Base-by-base conservation (phyloP, 2,797 vertebrate genomes). In the Gorsachius magnificus region DNA sequence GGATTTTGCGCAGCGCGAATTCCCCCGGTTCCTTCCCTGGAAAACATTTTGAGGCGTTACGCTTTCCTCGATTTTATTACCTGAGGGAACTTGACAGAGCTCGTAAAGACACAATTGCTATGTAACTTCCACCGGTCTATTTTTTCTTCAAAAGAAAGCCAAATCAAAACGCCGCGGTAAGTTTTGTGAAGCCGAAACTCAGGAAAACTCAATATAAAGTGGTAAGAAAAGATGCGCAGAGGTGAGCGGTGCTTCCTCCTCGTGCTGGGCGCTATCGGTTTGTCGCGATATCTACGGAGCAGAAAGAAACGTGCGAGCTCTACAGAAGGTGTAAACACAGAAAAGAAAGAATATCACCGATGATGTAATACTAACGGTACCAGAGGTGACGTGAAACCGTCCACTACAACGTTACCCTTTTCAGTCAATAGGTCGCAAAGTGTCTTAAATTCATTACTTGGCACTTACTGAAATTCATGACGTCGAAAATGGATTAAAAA, bases 401-500 rank as follows among this genome's bases (percentile, higher is more conserved):
- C 91, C 96, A 83, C 96, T 84, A 57, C 93, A 96, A 95, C 95
- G 90, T 36, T 92, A 88, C 96, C 94, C 94, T 96, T 96, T 93
- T 83, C 97, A 96, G 97, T 97, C 97, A 91, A 82, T 87, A 97
- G 97, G 94, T 95, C 89, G 94, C 98, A 98, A 98, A 98, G 98
- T 96, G 97, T 98, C 97, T 98, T 93, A 96, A 97, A 97, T 97
- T 96, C 96, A 90, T 97, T 97, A 93, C 97, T 98, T 98, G 98
- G 98, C 98, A 98, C 98, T 98, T 98, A 97, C 97, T 95, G 96
- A 97, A 98, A 96, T 94, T 53, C 58, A 91, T 85, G 96, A 95
- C 84, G 90, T 96, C 94, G 95, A 94, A 78, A 97, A 97, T 95
- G 93, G 95, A 97, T 97, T 97, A 97, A 97, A 93, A 97, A 96